Evolutionary conservation across 1,140 invertebrate species (phyloP).

Genomic region (Drosophila tristis): DNA sequence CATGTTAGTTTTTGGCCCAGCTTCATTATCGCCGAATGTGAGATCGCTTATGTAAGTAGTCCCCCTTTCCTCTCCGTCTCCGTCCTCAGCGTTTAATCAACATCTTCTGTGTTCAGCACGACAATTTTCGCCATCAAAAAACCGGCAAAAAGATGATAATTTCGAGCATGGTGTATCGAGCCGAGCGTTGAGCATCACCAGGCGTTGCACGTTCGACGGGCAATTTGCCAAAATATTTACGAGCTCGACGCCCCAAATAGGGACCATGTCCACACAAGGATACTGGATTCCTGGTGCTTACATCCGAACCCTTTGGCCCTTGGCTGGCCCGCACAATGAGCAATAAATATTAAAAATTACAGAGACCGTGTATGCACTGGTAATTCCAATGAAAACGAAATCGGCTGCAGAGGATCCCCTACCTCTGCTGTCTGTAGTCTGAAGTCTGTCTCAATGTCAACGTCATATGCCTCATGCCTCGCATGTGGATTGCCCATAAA

Average conservation of each 20-base stretch:
- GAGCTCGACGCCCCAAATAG: constrained; percentile 67
- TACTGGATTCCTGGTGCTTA: constrained; percentile 24
- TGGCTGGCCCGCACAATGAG: constrained; percentile 41
- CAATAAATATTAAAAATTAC: constrained; percentile 76
- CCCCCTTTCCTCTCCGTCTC: constrained; percentile 2
- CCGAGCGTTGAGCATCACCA: constrained; percentile 24
- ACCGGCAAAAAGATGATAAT: constrained; percentile 54
- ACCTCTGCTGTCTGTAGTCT: constrained; percentile 1
- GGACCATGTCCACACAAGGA: constrained; percentile 42
- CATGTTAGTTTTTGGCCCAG: constrained; percentile 36
- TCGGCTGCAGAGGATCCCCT: constrained; percentile 25
- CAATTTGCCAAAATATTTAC: constrained; percentile 82
- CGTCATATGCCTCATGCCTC: constrained; percentile 42
- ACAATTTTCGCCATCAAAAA: constrained; percentile 50
- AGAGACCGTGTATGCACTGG: constrained; percentile 25
- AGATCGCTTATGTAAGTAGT: constrained; percentile 41
- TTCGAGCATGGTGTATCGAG: constrained; percentile 30
- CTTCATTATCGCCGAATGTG: constrained; percentile 61
- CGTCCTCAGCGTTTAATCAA: constrained; percentile 47
- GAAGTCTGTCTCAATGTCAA: constrained; percentile 48
- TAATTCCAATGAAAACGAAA: constrained; percentile 65
- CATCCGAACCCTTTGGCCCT: neutral
- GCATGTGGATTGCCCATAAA: constrained; percentile 67
- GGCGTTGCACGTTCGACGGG: constrained; percentile 59
- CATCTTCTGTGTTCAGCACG: constrained; percentile 45